A percentile compares a stretch with the other conserved stretches of the same genome.
These are phyloP conservation scores for Nipponacmea schrenckii DNA, from an alignment of 2,888 invertebrate species.

Conservation along the genomic window DNA sequence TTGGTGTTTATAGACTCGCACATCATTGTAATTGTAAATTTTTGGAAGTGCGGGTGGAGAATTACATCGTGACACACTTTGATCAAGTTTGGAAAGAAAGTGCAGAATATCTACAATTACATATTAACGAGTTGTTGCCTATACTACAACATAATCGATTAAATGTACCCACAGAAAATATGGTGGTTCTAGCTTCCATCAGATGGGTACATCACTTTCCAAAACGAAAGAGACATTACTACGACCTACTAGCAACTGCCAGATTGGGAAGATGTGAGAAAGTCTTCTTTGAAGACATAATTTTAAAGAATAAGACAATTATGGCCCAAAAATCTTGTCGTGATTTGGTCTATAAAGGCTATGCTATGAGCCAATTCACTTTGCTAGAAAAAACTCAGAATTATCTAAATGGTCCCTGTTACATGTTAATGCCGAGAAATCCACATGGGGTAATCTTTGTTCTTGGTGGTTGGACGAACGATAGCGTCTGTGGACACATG, in stretches of 20 bases:
- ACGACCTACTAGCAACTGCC: constrained; percentile 69
- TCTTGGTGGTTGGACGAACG: constrained; percentile 82
- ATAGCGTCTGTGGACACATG: constrained; percentile 72
- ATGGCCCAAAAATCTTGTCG: constrained; percentile 24
- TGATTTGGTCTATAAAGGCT: constrained; percentile 22
- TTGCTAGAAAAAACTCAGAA: background rate
- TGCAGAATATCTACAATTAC: constrained; percentile 70
- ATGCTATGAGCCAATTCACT: constrained; percentile 14
- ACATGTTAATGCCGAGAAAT: constrained; percentile 72
- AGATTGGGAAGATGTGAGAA: constrained; percentile 44
- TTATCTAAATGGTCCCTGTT: background rate
- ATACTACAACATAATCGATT: constrained; percentile 75
- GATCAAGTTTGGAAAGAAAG: constrained; percentile 42
- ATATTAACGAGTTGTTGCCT: constrained; percentile 48
- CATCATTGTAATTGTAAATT: constrained; percentile 78
- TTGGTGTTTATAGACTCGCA: constrained; percentile 87
- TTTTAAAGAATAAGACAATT: constrained; percentile 27
- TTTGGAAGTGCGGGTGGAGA: constrained; percentile 78
- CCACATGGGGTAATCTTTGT: constrained; percentile 91
- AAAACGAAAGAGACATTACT: constrained; percentile 78
- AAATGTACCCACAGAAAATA: constrained; percentile 77
- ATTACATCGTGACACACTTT: constrained; percentile 74
- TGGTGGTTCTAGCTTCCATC: constrained; percentile 44
- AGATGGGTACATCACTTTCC: constrained; percentile 76
- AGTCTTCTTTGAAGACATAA: constrained; percentile 20